phyloP scores from a whole-genome alignment of 2,888 invertebrate genomes.

The Lepas anatifera region DNA sequence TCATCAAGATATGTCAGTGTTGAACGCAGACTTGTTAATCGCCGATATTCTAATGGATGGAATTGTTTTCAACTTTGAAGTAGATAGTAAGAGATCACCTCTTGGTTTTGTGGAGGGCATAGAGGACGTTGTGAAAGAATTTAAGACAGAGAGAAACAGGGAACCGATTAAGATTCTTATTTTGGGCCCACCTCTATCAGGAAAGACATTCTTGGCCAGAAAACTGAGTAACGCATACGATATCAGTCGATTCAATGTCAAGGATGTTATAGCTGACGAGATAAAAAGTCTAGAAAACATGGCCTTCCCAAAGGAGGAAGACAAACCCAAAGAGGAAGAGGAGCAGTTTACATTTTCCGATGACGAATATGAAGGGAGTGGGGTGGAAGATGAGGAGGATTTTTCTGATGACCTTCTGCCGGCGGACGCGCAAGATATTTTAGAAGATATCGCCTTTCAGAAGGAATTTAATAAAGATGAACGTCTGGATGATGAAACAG shows the following conservation, averaged over 20 bases:
- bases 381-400: conserved; percentile 30
- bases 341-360: conserved; percentile 21
- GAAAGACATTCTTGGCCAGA: conserved; percentile 48
- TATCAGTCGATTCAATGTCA: conserved; percentile 43
- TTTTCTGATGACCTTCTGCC: background rate
- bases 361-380: conserved; percentile 30
- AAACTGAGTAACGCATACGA: conserved; percentile 45
- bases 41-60: conserved; percentile 25
- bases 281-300: conserved; percentile 39
- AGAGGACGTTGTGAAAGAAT: conserved; percentile 17
- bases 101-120: conserved; percentile 20
- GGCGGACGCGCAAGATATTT: conserved; percentile 27
- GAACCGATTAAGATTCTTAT: conserved; percentile 46
- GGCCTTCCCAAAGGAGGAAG: background rate
- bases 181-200: conserved; percentile 52
- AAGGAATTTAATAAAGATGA: background rate
- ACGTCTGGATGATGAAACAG: background rate
- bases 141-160: conserved; percentile 15
- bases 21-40: conserved; percentile 26
- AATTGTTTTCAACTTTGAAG: conserved; percentile 24
- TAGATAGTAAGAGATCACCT: conserved; percentile 22
- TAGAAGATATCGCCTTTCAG: background rate
- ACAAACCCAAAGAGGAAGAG: conserved; percentile 18
- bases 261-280: conserved; percentile 43
- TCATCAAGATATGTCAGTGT: conserved; percentile 17